phyloP scores from a whole-genome alignment of 2,113 vertebrate genomes.

The Neotoma lepida region DNA sequence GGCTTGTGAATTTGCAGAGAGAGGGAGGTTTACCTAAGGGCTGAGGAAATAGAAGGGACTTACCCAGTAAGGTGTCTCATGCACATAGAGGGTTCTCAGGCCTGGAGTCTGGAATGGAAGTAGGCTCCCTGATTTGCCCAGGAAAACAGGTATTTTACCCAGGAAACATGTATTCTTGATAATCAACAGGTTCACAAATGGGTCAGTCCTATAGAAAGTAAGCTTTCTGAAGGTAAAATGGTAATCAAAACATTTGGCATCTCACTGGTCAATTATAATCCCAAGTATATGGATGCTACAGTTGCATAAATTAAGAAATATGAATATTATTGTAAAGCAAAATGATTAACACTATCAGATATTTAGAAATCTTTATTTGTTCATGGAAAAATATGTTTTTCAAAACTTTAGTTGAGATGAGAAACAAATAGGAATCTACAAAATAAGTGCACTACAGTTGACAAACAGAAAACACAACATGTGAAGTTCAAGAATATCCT shows the following conservation, averaged over 20 bases:
- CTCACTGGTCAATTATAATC: not conserved
- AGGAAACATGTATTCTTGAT: not conserved
- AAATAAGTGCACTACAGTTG: not conserved
- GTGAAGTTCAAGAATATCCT: not conserved
- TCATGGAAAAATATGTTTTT: not conserved
- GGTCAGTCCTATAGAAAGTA: not conserved
- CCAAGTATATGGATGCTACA: not conserved
- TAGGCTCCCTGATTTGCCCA: not conserved
- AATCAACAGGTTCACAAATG: not conserved
- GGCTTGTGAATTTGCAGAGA: not conserved
- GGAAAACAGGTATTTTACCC: not conserved
- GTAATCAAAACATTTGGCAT: not conserved
- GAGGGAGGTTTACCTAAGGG: not conserved
- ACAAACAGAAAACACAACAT: not conserved
- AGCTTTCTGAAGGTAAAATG: not conserved
- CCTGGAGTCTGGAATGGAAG: not conserved
- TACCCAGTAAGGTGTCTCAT: not conserved
- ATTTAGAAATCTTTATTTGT: not conserved
- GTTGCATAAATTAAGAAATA: constrained; percentile 13
- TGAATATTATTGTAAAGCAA: not conserved
- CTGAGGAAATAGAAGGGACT: not conserved
- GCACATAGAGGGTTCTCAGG: not conserved
- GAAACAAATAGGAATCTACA: not conserved
- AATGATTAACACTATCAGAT: not conserved
- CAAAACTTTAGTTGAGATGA: not conserved